phyloP scores from a whole-genome alignment of 2,113 vertebrate species.

The Glaucidium brasilianum region DNA sequence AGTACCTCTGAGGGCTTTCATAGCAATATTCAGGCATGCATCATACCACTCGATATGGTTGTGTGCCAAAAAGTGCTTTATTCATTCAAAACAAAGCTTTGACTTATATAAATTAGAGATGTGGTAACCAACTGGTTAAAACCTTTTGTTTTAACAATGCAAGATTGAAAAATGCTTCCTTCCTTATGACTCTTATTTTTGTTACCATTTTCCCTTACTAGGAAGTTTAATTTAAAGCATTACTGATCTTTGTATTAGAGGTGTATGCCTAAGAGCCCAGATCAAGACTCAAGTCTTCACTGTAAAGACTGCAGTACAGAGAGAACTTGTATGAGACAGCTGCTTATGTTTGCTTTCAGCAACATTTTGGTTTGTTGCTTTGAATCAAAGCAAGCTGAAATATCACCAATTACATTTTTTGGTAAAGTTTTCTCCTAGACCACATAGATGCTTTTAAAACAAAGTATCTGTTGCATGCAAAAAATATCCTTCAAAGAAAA shows the following conservation, averaged over 20 bases:
- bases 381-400: background rate
- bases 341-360: background rate
- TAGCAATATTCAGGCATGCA: background rate
- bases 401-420: background rate
- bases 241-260: background rate
- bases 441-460: background rate
- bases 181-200: background rate
- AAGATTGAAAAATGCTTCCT: background rate
- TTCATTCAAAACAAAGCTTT: background rate
- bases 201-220: background rate
- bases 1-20: conserved; percentile 2
- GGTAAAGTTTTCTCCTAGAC: background rate
- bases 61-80: background rate
- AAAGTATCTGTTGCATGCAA: background rate
- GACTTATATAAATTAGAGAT: background rate
- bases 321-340: background rate
- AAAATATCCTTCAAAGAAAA: background rate
- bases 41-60: background rate
- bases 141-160: background rate
- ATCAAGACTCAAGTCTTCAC: background rate
- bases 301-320: background rate
- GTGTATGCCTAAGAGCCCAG: background rate
- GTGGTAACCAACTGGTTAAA: background rate
- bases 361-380: background rate
- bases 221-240: background rate